Evolutionary conservation across 2,888 invertebrate species (phyloP).

Genomic region (Drosophila koepferae): DNA sequence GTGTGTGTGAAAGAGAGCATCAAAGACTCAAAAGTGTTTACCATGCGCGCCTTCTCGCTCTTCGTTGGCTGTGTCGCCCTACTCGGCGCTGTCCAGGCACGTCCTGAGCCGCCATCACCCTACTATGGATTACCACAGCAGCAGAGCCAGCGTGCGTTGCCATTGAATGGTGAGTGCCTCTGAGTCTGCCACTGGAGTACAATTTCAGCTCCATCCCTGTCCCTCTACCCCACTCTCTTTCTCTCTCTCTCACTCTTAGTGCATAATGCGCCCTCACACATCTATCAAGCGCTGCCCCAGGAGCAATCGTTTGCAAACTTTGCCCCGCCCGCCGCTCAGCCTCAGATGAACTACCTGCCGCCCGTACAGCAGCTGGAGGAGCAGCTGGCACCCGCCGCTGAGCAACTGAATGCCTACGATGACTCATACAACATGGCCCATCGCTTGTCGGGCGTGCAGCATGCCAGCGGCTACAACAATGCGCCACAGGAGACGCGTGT

Average conservation of each 20-base stretch:
- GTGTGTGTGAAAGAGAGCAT: slow-evolving; percentile 79
- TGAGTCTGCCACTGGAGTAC: neutral
- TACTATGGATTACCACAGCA: slow-evolving; percentile 82
- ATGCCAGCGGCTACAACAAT: slow-evolving; percentile 75
- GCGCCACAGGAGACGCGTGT: slow-evolving; percentile 75
- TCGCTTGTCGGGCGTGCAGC: slow-evolving; percentile 71
- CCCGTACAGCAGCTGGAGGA: slow-evolving; percentile 61
- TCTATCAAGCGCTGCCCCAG: slow-evolving; percentile 78
- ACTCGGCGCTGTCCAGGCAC: slow-evolving; percentile 76
- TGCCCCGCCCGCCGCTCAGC: slow-evolving; percentile 37
- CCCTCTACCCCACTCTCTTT: too few relatives aligned
- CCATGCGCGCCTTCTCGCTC: slow-evolving; percentile 83
- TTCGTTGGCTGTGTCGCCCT: slow-evolving; percentile 75
- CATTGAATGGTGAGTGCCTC: slow-evolving; percentile 84
- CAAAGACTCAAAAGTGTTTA: slow-evolving; percentile 50
- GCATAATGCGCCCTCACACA: slow-evolving; percentile 64
- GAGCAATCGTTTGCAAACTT: slow-evolving; percentile 74
- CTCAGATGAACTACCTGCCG: slow-evolving; percentile 63
- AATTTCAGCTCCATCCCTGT: neutral
- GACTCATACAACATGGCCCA: slow-evolving; percentile 83
- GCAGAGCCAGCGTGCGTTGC: slow-evolving; percentile 85
- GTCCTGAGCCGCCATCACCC: slow-evolving; percentile 83
- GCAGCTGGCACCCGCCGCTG: slow-evolving; percentile 43
- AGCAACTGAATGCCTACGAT: slow-evolving; percentile 58
- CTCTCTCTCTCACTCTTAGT: slow-evolving; percentile 23